Conservation (phyloP, 2,888 invertebrate species). For the Andrena bicolor region DNA sequence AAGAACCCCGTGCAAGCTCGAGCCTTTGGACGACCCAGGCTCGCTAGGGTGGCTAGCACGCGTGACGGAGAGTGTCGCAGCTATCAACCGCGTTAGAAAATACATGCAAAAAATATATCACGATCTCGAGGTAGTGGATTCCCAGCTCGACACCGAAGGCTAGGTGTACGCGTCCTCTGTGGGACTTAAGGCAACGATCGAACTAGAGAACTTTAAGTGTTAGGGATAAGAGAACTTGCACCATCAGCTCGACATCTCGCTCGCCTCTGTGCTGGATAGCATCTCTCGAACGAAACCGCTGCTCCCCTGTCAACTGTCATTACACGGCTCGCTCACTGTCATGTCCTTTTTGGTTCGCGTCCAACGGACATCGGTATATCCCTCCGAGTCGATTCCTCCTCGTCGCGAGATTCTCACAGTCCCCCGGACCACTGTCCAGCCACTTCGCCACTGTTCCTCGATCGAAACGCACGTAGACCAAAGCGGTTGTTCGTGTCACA, state of each 20-base stretch:
- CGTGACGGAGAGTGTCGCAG: background rate
- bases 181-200: constrained; percentile 62
- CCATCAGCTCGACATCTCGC: constrained; percentile 43
- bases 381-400: background rate
- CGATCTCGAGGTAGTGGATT: constrained; percentile 69
- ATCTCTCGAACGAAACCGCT: constrained; percentile 16
- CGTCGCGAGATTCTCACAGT: background rate
- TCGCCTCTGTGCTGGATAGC: constrained; percentile 19
- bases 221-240: background rate
- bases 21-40: constrained; percentile 34
- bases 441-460: background rate
- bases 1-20: background rate
- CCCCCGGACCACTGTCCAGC: background rate
- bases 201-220: constrained; percentile 1
- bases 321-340: constrained; percentile 37
- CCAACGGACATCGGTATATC: constrained; percentile 37
- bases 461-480: background rate
- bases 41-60: background rate
- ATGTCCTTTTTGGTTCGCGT: constrained; percentile 42
- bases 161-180: constrained; percentile 9
- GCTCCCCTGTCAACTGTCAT: constrained; percentile 67
- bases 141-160: constrained; percentile 10
- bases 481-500: background rate
- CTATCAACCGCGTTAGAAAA: constrained; percentile 54
- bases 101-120: constrained; percentile 71